Conservation (phyloP, 2,888 invertebrate species). For the Eugnorisma glareosa region DNA sequence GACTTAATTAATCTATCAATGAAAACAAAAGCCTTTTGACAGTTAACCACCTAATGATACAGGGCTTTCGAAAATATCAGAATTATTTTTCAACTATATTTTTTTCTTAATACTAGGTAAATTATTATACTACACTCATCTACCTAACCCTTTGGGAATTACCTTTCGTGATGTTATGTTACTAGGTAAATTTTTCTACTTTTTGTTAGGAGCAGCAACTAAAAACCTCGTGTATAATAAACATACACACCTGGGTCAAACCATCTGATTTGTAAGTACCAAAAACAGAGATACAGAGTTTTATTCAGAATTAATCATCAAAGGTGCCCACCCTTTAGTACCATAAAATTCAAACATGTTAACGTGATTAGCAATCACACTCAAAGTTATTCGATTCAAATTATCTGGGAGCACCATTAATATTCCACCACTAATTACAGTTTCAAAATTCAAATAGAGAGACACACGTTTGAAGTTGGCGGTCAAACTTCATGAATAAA, state of each 20-base stretch:
- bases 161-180: not conserved
- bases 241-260: not conserved
- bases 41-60: not conserved
- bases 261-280: not conserved
- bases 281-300: not conserved
- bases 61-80: not conserved
- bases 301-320: conserved; percentile 3
- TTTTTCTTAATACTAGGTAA: not conserved
- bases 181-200: not conserved
- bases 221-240: not conserved
- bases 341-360: conserved; percentile 33
- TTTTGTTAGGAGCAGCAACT: not conserved
- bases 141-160: not conserved
- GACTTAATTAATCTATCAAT: conserved; percentile 22
- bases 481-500: conserved; percentile 60
- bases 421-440: conserved; percentile 51
- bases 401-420: conserved; percentile 41
- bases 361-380: conserved; percentile 38
- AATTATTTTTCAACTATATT: not conserved
- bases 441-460: conserved; percentile 54
- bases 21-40: conserved; percentile 12
- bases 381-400: conserved; percentile 43
- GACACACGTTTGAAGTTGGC: conserved; percentile 53
- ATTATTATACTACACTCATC: no score
- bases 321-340: conserved; percentile 4